A percentile compares a stretch with the other conserved stretches of the same genome.
phyloP scores from a whole-genome alignment of 2,888 invertebrate genomes.

The Cryptus armator region DNA sequence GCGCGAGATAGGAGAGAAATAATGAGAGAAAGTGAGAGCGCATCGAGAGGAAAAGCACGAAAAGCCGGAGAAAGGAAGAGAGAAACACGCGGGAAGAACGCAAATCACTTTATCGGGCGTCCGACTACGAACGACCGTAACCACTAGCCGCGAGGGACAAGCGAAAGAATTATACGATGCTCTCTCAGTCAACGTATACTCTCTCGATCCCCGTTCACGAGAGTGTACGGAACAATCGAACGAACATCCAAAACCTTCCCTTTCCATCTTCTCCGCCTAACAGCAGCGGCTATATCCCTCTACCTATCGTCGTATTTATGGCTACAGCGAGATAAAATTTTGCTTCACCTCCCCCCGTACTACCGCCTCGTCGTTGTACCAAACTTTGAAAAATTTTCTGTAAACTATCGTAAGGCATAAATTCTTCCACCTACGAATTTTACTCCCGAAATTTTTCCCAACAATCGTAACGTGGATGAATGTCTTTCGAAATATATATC shows the following conservation, averaged over 20 bases:
- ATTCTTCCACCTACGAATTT: slow-evolving; percentile 28
- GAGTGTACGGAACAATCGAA: slow-evolving; percentile 66
- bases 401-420: slow-evolving; percentile 47
- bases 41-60: slow-evolving; percentile 32
- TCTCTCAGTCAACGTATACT: slow-evolving; percentile 11
- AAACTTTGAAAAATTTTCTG: slow-evolving; percentile 60
- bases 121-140: slow-evolving; percentile 69
- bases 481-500: slow-evolving; percentile 34
- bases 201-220: slow-evolving; percentile 29
- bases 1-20: slow-evolving; percentile 65
- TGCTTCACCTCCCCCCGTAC: slow-evolving; percentile 26
- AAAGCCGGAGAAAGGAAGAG: slow-evolving; percentile 36
- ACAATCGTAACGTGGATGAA: slow-evolving; percentile 49
- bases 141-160: slow-evolving; percentile 67
- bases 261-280: slow-evolving; percentile 52
- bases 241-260: slow-evolving; percentile 57
- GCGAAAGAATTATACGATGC: slow-evolving; percentile 63
- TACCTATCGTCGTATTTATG: slow-evolving; percentile 60
- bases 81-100: slow-evolving; percentile 55
- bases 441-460: neutral
- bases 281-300: slow-evolving; percentile 45
- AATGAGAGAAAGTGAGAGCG: slow-evolving; percentile 63
- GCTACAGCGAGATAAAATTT: slow-evolving; percentile 63
- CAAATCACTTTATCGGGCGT: slow-evolving; percentile 70
- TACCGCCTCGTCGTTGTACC: neutral